A percentile compares a stretch with the other conserved stretches of the same genome.
Conservation (phyloP, 2,888 invertebrate species). For the Drosophila picticornis region DNA sequence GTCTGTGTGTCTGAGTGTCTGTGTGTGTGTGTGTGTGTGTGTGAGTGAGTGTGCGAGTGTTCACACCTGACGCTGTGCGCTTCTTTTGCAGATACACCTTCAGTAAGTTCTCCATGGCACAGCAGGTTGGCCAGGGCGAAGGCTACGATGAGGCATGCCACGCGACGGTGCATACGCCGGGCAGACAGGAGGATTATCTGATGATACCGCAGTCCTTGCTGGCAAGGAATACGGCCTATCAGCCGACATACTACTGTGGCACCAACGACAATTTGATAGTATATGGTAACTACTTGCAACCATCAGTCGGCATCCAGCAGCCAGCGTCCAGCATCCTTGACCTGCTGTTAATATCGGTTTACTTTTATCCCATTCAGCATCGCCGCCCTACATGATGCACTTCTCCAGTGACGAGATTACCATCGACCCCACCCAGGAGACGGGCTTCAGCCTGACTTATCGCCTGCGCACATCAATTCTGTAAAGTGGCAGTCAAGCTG, state of each 20-base stretch:
- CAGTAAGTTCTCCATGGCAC: constrained; percentile 70
- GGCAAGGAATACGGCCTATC: constrained; percentile 81
- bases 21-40: background rate
- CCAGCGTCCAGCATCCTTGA: constrained; percentile 1
- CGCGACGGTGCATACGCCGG: constrained; percentile 86
- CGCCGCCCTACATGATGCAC: constrained; percentile 87
- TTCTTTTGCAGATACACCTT: constrained; percentile 77
- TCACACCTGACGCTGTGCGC: constrained; percentile 86
- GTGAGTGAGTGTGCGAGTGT: background rate
- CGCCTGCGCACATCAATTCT: constrained; percentile 62
- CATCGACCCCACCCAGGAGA: constrained; percentile 68
- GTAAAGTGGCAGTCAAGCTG: constrained; percentile 38
- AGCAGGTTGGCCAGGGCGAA: constrained; percentile 52
- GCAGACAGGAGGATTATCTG: constrained; percentile 86
- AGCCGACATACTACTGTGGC: constrained; percentile 84
- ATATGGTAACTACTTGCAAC: constrained; percentile 52
- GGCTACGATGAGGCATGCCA: constrained; percentile 86
- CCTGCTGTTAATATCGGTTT: constrained; percentile 27
- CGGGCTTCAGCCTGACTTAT: constrained; percentile 82
- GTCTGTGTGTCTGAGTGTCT: background rate
- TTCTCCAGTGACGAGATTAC: constrained; percentile 87
- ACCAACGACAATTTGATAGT: constrained; percentile 68
- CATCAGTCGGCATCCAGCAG: constrained; percentile 12
- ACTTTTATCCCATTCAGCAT: constrained; percentile 82
- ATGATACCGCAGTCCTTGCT: constrained; percentile 85